Evolutionary conservation across 2,797 vertebrate genomes (phyloP), one percentile per base, ranked within the genome.

Genomic region (Gymnodraco acuticeps): DNA sequence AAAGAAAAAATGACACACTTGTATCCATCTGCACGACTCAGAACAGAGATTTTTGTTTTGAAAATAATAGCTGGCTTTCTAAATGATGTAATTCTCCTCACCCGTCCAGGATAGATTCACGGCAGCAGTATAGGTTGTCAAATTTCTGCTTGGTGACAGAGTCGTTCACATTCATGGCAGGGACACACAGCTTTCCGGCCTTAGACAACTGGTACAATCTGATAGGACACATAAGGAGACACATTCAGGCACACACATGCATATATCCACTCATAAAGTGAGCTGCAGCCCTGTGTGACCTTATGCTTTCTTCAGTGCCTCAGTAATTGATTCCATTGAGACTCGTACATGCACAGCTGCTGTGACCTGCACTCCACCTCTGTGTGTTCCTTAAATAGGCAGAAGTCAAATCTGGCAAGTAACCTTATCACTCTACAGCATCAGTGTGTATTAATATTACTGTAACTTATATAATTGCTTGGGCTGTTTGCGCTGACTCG

Each of bases 91-190:
- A 31, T 47, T 67, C 66, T 47, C 82, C 97, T 96, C 94, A 99
- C 98, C 98, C 98, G 5, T 99, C 98, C 87, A 99, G 94, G 85
- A 99, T 99, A 78, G 98, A 99, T 76, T 99, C 98, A 74, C 98
- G 95, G 93, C 98, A 99, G 95, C 98, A 99, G 83, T 99, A 99
- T 9, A 99, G 95, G 91, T 99, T 99, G 88, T 99, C 98, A 73
- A 99, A 99, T 81, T 99, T 99, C 95, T 99, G 98, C 87, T 99
- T 99, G 90, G 98, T 99, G 86, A 99, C 98, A 0, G 98, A 99
- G 92, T 99, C 98, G 0, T 99, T 99, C 64, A 99, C 98, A 0
- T 99, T 99, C 98, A 99, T 99, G 41, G 98, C 98, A 16, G 98
- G 98, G 73, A 99, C 98, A 46, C 97, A 99, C 48, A 99, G 93